Conservation (phyloP, 2,888 invertebrate genomes). For the Zelleria hepariella region DNA sequence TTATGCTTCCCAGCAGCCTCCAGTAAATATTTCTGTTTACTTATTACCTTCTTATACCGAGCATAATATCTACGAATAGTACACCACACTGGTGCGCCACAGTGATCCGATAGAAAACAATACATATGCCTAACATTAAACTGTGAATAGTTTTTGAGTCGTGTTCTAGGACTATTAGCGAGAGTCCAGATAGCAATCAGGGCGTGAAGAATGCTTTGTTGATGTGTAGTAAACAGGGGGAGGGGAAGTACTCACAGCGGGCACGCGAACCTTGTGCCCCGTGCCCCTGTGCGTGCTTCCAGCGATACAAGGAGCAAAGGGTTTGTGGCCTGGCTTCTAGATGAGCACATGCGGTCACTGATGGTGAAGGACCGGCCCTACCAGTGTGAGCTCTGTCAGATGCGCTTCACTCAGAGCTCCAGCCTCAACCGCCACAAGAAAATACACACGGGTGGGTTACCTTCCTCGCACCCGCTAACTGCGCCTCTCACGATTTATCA, state of each 20-base stretch:
- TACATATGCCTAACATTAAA: conserved; percentile 45
- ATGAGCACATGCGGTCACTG: conserved; percentile 70
- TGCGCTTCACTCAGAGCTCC: conserved; percentile 80
- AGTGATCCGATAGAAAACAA: conserved; percentile 30
- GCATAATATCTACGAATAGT: background rate
- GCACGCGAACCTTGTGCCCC: conserved; percentile 15
- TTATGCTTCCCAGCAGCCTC: background rate
- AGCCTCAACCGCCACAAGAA: conserved; percentile 80
- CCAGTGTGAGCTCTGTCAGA: conserved; percentile 78
- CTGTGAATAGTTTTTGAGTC: conserved; percentile 73
- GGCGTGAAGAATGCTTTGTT: conserved; percentile 60
- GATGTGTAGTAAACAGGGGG: conserved; percentile 67
- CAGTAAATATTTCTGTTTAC: background rate
- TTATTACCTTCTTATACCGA: background rate
- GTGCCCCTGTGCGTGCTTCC: conserved; percentile 17
- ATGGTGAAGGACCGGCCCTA: conserved; percentile 73
- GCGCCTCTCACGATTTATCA: conserved; percentile 21
- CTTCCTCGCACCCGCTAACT: conserved; percentile 20
- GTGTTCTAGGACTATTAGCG: conserved; percentile 42
- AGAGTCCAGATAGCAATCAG: conserved; percentile 44
- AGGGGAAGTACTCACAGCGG: conserved; percentile 54
- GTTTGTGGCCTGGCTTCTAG: conserved; percentile 46
- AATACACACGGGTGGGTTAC: conserved; percentile 75
- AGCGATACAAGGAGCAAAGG: background rate
- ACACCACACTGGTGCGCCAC: background rate